Percentiles rank a stretch among this genome's conserved stretches.
phyloP scores from a whole-genome alignment of 2,113 vertebrate genomes.

The Cyprinodon brontotheroides region DNA sequence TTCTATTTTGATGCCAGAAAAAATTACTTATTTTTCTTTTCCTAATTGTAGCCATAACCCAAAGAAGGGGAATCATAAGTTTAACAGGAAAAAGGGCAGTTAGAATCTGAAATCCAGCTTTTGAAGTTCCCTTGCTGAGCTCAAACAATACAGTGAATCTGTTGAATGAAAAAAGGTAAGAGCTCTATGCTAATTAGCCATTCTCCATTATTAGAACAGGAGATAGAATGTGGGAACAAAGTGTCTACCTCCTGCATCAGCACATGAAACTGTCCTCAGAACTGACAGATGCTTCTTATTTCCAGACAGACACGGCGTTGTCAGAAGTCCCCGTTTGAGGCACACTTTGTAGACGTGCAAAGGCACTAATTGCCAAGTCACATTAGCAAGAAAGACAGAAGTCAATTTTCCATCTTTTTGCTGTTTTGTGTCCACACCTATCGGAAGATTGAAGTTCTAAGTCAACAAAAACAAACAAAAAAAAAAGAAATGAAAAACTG shows the following conservation, averaged over 20 bases:
- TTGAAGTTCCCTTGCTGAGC: constrained; percentile 68
- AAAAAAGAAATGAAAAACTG: constrained; percentile 46
- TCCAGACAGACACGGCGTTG: constrained; percentile 74
- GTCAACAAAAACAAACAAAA: constrained; percentile 72
- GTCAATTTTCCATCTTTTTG: constrained; percentile 76
- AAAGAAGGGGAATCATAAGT: constrained; percentile 55
- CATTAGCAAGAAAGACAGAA: constrained; percentile 76
- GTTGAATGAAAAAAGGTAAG: constrained; percentile 72
- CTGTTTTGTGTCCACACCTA: constrained; percentile 69
- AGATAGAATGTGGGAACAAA: constrained; percentile 80
- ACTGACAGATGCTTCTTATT: constrained; percentile 85
- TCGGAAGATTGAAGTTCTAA: constrained; percentile 71
- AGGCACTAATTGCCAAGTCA: constrained; percentile 83
- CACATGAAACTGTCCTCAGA: constrained; percentile 83
- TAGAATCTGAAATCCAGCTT: constrained; percentile 62
- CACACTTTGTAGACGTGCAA: constrained; percentile 76
- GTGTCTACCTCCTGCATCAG: constrained; percentile 75
- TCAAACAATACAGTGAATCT: constrained; percentile 68
- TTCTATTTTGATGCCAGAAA: constrained; percentile 27
- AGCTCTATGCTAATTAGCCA: constrained; percentile 80
- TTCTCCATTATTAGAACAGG: constrained; percentile 79
- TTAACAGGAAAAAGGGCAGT: constrained; percentile 47
- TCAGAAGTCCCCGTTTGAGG: constrained; percentile 81
- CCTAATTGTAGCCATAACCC: constrained; percentile 27
- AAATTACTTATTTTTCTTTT: constrained; percentile 13